phyloP scores from a whole-genome alignment of 2,797 vertebrate genomes.

The Monodelphis domestica region DNA sequence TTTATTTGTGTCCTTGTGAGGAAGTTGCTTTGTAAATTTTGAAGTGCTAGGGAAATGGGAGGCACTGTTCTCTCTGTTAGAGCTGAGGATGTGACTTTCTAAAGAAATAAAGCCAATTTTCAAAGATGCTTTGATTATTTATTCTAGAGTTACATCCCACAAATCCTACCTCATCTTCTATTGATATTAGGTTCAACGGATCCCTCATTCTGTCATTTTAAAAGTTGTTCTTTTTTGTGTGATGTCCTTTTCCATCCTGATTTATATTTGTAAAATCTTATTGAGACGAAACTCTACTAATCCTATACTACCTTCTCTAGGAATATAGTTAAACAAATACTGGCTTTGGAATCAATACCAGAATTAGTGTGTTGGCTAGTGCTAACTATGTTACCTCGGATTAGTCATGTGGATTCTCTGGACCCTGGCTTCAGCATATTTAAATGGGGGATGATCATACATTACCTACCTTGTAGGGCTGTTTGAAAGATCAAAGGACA shows the following conservation, averaged over 20 bases:
- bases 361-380: neutral
- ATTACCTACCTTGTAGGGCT: neutral
- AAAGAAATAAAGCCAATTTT: neutral
- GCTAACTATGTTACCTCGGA: neutral
- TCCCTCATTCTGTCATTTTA: neutral
- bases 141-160: neutral
- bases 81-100: neutral
- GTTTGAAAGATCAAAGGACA: neutral
- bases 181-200: neutral
- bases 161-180: constrained; percentile 18
- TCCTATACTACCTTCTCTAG: neutral
- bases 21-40: neutral
- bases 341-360: neutral
- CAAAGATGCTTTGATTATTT: neutral
- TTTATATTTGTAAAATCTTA: neutral
- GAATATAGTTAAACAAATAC: neutral
- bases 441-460: too few relatives aligned
- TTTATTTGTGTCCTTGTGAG: neutral
- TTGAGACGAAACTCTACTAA: neutral
- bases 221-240: neutral
- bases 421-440: too few relatives aligned
- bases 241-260: neutral
- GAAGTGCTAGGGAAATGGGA: neutral
- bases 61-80: neutral
- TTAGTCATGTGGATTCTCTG: neutral